Evolutionary conservation across 1,140 invertebrate genomes (phyloP).

Genomic region (Xylocopa sonorina): DNA sequence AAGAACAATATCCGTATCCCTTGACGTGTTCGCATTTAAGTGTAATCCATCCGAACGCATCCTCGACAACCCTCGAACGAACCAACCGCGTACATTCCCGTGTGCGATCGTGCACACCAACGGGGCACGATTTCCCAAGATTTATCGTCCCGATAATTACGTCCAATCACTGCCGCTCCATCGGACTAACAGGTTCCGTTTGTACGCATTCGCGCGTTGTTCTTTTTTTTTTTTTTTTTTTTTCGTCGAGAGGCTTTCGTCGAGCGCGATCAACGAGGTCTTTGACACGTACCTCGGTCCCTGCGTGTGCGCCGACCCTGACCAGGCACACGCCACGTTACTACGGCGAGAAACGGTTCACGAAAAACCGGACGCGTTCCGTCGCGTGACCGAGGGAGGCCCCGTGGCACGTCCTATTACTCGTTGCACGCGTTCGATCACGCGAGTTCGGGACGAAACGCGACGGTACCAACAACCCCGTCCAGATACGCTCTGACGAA

Average conservation of each 20-base stretch:
- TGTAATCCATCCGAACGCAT: background rate
- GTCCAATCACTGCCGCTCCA: no score
- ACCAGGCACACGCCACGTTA: background rate
- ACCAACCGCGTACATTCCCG: no score
- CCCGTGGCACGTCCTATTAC: slow-evolving; percentile 32
- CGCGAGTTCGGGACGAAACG: slow-evolving; percentile 52
- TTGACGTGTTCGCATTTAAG: background rate
- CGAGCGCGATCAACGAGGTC: background rate
- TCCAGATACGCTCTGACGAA: slow-evolving; percentile 48
- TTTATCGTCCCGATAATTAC: background rate
- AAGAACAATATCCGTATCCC: background rate
- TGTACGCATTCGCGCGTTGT: background rate
- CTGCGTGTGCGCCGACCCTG: slow-evolving; percentile 41
- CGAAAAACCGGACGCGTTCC: slow-evolving; percentile 31
- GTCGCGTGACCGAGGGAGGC: slow-evolving; percentile 46
- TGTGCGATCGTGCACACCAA: background rate
- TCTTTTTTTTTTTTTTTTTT: background rate
- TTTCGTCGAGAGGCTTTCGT: background rate
- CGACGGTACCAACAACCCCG: slow-evolving; percentile 22
- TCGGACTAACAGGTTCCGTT: background rate
- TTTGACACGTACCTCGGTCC: background rate
- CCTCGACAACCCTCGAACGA: background rate
- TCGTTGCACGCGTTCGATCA: slow-evolving; percentile 57
- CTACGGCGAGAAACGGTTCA: background rate
- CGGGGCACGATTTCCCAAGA: background rate